A percentile compares a stretch with the other conserved stretches of the same genome.
Evolutionary conservation across 1,140 invertebrate species (phyloP).

Genomic region (Listronotus oregonensis): DNA sequence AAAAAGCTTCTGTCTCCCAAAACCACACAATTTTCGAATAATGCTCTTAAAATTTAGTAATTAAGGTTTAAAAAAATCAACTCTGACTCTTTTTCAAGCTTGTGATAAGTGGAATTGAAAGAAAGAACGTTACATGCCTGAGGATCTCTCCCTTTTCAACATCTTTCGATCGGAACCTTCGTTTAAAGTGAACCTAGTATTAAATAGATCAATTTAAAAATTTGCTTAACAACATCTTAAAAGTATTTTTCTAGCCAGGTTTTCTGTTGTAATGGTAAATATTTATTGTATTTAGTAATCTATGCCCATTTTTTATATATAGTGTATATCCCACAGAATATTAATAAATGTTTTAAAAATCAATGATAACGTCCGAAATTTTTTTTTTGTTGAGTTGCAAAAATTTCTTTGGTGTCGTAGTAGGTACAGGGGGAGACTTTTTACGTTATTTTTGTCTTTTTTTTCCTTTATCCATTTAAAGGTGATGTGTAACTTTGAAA

Average conservation of each 20-base stretch:
- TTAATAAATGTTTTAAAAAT: constrained; percentile 19
- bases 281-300: constrained; percentile 41
- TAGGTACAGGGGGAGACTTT: too few species aligned
- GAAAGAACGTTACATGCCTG: constrained; percentile 34
- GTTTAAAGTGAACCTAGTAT: constrained; percentile 9
- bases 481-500: too few species aligned
- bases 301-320: constrained; percentile 20
- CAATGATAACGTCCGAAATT: constrained; percentile 7
- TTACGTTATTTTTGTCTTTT: too few species aligned
- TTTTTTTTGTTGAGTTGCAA: too few species aligned
- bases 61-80: constrained; percentile 34
- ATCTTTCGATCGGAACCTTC: constrained; percentile 26
- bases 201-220: constrained; percentile 18
- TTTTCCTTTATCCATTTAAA: too few species aligned
- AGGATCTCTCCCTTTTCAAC: constrained; percentile 37
- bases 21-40: constrained; percentile 35
- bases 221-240: constrained; percentile 16
- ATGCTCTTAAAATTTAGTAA: constrained; percentile 38
- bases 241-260: constrained; percentile 31
- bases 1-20: constrained; percentile 36
- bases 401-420: too few species aligned
- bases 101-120: constrained; percentile 52
- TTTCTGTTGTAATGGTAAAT: constrained; percentile 34
- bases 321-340: constrained; percentile 22
- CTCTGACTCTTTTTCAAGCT: constrained; percentile 40